Conservation (phyloP, 2,797 vertebrate species). For the Alauda arvensis region DNA sequence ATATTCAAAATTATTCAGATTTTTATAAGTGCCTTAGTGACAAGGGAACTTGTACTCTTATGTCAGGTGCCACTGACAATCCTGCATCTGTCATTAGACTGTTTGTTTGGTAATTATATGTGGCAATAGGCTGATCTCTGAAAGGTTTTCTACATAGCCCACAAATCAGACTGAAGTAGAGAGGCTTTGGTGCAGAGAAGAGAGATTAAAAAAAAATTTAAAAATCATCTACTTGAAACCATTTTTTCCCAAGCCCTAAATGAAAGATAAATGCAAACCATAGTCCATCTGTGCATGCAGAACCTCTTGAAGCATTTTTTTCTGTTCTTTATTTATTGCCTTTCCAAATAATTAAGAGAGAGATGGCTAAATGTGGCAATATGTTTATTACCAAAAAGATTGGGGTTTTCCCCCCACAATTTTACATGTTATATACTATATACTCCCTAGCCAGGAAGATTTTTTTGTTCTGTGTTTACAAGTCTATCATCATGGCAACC, state of each 20-base stretch:
- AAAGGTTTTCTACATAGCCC: not conserved
- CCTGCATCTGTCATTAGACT: not conserved
- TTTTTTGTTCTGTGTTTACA: not conserved
- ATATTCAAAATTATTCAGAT: slow-evolving; percentile 60
- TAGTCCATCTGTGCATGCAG: not conserved
- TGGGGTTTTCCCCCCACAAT: not conserved
- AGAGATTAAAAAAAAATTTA: not conserved
- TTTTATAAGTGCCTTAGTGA: slow-evolving; percentile 44
- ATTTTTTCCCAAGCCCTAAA: not conserved
- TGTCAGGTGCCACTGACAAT: slow-evolving; percentile 43
- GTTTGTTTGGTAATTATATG: slow-evolving; percentile 14
- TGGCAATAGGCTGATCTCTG: not conserved
- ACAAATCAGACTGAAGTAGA: not conserved
- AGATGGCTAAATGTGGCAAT: not conserved
- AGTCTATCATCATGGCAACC: not conserved
- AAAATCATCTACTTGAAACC: not conserved
- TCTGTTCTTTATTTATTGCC: not conserved
- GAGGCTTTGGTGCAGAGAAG: not conserved
- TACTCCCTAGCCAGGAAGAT: not conserved
- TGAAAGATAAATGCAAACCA: not conserved
- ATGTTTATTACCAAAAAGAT: not conserved
- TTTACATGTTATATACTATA: not conserved
- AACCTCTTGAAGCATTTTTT: slow-evolving; percentile 5
- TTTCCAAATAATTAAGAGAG: not conserved
- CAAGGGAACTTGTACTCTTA: slow-evolving; percentile 28